phyloP scores from a whole-genome alignment of 2,113 vertebrate genomes.

The Ciconia stormi region DNA sequence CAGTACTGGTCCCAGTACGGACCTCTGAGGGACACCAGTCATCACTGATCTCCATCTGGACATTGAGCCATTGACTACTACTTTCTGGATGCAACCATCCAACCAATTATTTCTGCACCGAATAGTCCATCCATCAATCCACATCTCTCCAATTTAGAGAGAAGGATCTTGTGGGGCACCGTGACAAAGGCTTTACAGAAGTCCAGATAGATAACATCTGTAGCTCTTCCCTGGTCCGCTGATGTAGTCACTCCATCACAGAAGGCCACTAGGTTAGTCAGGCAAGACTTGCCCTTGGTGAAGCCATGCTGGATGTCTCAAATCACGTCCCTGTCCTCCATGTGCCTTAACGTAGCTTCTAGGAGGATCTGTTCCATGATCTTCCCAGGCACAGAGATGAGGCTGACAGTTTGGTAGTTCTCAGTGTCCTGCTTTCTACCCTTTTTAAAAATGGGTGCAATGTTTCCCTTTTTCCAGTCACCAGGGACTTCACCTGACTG shows the following conservation, averaged over 20 bases:
- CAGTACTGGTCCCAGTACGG: neutral
- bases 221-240: neutral
- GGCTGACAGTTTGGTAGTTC: no score
- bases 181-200: neutral
- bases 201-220: neutral
- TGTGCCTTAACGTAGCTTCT: neutral
- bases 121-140: neutral
- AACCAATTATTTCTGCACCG: neutral
- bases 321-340: neutral
- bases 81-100: neutral
- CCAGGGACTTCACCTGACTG: no score
- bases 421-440: no score
- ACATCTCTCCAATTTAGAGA: neutral
- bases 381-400: neutral
- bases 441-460: no score
- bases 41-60: neutral
- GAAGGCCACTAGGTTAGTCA: neutral
- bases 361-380: neutral
- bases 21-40: neutral
- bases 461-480: no score
- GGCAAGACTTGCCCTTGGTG: neutral
- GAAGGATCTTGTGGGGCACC: neutral
- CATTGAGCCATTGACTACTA: neutral
- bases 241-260: neutral
- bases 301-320: neutral